Base-by-base conservation (phyloP, 2,888 invertebrate genomes). In the Dysmachus trigonus region DNA sequence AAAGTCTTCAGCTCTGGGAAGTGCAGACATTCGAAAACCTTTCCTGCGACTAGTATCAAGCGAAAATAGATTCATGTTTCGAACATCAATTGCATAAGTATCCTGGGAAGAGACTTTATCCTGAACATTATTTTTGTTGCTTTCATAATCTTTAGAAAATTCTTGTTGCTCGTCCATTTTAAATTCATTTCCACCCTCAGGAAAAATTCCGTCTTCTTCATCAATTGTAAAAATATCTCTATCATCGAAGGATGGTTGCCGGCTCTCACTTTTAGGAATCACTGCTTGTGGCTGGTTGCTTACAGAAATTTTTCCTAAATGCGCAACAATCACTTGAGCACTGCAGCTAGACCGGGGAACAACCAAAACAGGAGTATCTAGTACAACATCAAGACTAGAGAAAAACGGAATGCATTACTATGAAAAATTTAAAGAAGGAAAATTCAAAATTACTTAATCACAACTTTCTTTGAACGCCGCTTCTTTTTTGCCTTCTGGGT, bases 291-390 rank as follows among this genome's bases (percentile, higher is more conserved):
- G 92, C 31, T 89, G 92, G 89, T 94, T 93, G 10, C 88, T 90
- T 86, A 95, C 93, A 33, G 95, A 94, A 91, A 98, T 98, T 91
- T 97, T 96, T 53, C 98, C 98, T 88, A 99, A 94, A 93, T 98
- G 98, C 18, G 97, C 97, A 62, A 98, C 97, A 89, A 98, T 94
- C 84, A 98, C 98, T 90, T 97, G 95, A 13, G 95, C 90, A 91
- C 97, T 97, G 88, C 94, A 94, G 38, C 95, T 94, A 10, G 95
- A 94, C 88, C 97, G 94, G 0, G 98, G 98, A 85, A 98, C 92
- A 86, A 98, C 96, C 88, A 98, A 94, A 72, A 98, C 97, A 0
- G 99, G 99, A 82, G 97, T 98, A 91, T 98, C 97, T 89, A 98
- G 93, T 87, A 97, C 94, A 81, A 98, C 93, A 91, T 96, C 96